These are phyloP conservation scores for Mobula hypostoma DNA, from an alignment of 2,113 vertebrate genomes.

Conservation along the genomic window DNA sequence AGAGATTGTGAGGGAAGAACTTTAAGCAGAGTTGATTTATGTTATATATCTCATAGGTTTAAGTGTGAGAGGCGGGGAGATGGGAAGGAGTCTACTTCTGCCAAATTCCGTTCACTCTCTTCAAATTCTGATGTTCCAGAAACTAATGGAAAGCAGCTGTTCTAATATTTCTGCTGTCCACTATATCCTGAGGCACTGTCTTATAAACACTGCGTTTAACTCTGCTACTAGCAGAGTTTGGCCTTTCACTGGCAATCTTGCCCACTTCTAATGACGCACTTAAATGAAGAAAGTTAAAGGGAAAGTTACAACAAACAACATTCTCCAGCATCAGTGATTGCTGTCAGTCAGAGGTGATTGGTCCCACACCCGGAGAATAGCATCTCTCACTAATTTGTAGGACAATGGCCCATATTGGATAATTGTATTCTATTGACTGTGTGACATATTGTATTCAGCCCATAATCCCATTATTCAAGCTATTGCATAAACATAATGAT, in stretches of 20 bases:
- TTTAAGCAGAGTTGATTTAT: not conserved
- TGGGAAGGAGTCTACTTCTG: not conserved
- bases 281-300: not conserved
- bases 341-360: not conserved
- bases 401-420: not conserved
- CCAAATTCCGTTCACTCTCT: not conserved
- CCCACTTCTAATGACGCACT: slow-evolving; percentile 10
- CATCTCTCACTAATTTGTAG: not conserved
- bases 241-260: slow-evolving; percentile 16
- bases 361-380: not conserved
- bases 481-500: not conserved
- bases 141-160: slow-evolving; percentile 13
- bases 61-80: not conserved
- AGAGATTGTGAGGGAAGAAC: not conserved
- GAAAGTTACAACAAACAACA: not conserved
- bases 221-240: not conserved
- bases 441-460: not conserved
- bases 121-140: not conserved
- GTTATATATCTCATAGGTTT: not conserved
- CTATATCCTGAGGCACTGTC: not conserved
- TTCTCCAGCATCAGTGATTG: not conserved
- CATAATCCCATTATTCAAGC: not conserved
- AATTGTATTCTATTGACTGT: not conserved
- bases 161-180: slow-evolving; percentile 1
- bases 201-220: not conserved